phyloP scores from a whole-genome alignment of 2,113 vertebrate genomes.

The Lophius piscatorius region DNA sequence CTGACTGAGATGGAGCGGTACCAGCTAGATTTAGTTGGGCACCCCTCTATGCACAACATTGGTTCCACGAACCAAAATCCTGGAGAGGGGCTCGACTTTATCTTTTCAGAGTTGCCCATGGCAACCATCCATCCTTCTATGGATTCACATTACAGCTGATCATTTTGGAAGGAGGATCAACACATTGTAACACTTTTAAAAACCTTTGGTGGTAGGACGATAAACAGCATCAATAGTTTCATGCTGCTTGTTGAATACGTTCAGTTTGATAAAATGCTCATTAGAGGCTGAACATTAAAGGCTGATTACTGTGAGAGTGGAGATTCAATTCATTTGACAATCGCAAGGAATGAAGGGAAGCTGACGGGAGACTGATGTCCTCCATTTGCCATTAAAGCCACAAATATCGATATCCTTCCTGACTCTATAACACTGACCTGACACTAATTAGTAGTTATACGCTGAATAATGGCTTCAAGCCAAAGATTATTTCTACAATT shows the following conservation, averaged over 20 bases:
- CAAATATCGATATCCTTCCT: conserved; percentile 11
- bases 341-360: conserved; percentile 38
- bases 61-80: no score
- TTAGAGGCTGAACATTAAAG: conserved; percentile 47
- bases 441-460: conserved; percentile 13
- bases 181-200: neutral
- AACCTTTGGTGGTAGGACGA: neutral
- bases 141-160: neutral
- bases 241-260: conserved; percentile 5
- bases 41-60: no score
- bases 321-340: conserved; percentile 50
- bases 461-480: conserved; percentile 30
- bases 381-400: conserved; percentile 45
- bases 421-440: conserved; percentile 17
- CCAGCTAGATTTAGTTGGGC: no score
- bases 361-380: conserved; percentile 49
- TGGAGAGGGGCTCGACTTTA: no score
- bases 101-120: no score
- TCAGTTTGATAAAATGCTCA: conserved; percentile 52
- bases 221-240: conserved; percentile 9
- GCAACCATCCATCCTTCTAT: no score
- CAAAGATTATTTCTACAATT: conserved; percentile 15
- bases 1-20: no score
- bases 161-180: neutral
- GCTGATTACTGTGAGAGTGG: conserved; percentile 39